Evolutionary conservation across 2,113 vertebrate species (phyloP), one percentile per base, ranked within the genome.

Genomic region (Elaphurus davidianus): DNA sequence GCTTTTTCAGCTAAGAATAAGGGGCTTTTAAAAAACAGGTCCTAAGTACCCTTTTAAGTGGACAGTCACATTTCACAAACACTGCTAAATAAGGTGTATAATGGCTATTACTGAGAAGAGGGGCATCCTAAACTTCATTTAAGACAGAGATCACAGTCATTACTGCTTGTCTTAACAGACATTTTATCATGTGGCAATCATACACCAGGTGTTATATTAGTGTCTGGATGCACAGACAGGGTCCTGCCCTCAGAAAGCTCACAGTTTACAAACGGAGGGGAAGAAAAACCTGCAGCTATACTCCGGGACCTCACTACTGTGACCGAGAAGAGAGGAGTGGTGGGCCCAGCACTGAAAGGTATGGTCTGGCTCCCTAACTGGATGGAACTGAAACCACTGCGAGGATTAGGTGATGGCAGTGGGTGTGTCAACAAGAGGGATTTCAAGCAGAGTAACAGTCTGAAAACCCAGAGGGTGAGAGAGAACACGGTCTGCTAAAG

Each of bases 1-100:
- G 45, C 28, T 79, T 93, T 89, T 90, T 88, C 33, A 89, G 54
- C 76, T 62, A 93, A 83, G 21, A 93, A n/a, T 64, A 87, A 92
- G 19, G 12, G 40, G 28, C 12, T 52, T 78, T 67, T 43, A 36
- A 55, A 84, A 87, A 87, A 87, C 5, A 13, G 57, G 45, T 15
- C 28, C 28, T 23, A 71, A 71, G 67, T 71, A 40, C 36, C 67
- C n/a, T 13, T 95, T 40, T 45, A 64, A 33, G 45, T 27, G 19
- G 36, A 87, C 0, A 78, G 74, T 10, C 45, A 60, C 15, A 28
- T 40, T 87, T 74, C 43, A 60, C 52, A 71, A 71, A 90, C 40
- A 83, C 3, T 25, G 45, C 47, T 28, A 43, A 87, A 6, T 4
- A 47, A 54, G 54, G 17, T 91, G 4, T 45, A 3, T 14, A 55